Base-by-base conservation (phyloP, 2,888 invertebrate species). In the Oscheius sp. region DNA sequence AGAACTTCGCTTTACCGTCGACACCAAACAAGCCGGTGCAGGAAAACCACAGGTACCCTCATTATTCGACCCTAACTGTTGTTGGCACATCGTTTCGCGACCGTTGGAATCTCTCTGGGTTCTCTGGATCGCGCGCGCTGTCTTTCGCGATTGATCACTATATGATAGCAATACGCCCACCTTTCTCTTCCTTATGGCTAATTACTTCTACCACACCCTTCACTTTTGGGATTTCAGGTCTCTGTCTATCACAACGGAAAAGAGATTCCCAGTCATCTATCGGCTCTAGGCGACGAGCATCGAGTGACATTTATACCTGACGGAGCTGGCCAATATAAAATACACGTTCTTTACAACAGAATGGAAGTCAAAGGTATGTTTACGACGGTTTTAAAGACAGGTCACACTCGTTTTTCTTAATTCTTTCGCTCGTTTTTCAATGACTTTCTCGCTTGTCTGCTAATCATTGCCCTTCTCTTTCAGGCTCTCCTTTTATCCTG, bases 291-390 rank as follows among this genome's bases (percentile, higher is more conserved):
- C 14, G 77, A 75, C 17, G 79, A 82, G 59, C 51, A 73, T 51
- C 59, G 70, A 59, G 72, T 74, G 2, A 88, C 88, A 70, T 90
- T 90, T 83, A 89, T 88, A 22, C 90, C 90, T 2, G 87, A 88
- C 56, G 88, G 89, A 44, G 88, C 89, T 32, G 90, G 90, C 30
- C 89, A 89, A 74, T 90, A 90, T 83, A 92, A 92, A 83, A 90
- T 94, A 41, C 94, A 95, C 87, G 91, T 95, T 32, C 94, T 94
- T 86, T 96, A 95, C 88, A 95, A 95, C 86, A 95, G 94, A 9
- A 91, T 92, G 85, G 93, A 93, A 83, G 91, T 92, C n/a, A 90
- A 90, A 86, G 95, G 90, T 90, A 75, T 8, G 51, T 33, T 41
- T 24, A 36, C 36, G 36, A 36, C 36, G 36, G 8, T 8, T 14